phyloP scores from a whole-genome alignment of 2,797 vertebrate genomes.

The Poeciliopsis paucimaculata region DNA sequence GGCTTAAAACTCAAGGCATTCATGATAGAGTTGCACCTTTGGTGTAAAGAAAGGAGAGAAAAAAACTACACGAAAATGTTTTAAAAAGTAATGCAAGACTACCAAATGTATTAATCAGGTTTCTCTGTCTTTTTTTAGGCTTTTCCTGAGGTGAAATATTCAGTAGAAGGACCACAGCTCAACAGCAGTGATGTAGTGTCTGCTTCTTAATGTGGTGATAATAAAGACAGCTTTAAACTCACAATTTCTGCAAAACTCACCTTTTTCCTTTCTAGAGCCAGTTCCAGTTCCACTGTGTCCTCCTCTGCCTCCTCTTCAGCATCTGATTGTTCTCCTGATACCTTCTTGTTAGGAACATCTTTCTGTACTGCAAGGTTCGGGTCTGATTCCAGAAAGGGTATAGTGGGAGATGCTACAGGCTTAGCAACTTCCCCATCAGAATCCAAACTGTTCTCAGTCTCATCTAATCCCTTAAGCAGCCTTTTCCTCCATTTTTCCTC shows the following conservation, averaged over 20 bases:
- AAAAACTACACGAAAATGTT: background rate
- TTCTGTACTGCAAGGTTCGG: slow-evolving; percentile 73
- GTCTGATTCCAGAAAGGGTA: slow-evolving; percentile 72
- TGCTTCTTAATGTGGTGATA: background rate
- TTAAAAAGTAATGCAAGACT: background rate
- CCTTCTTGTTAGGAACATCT: slow-evolving; percentile 84
- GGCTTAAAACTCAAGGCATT: background rate
- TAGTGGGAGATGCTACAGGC: slow-evolving; percentile 50
- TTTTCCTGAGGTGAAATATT: background rate
- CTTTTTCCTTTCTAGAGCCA: slow-evolving; percentile 95
- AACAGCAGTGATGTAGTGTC: background rate
- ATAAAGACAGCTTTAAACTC: background rate
- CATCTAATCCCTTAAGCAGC: slow-evolving; percentile 87
- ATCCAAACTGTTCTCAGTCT: slow-evolving; percentile 71
- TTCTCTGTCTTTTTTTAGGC: background rate
- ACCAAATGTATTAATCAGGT: no score
- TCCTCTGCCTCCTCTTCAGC: slow-evolving; percentile 89
- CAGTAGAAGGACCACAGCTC: background rate
- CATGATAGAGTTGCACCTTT: background rate
- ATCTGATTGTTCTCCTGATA: slow-evolving; percentile 84
- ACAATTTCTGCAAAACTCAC: slow-evolving; percentile 61
- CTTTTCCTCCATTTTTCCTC: slow-evolving; percentile 96
- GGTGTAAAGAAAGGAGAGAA: background rate
- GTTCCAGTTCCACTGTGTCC: slow-evolving; percentile 92
- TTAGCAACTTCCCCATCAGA: slow-evolving; percentile 75